Base-by-base conservation (phyloP, 1,140 invertebrate species). In the Liolophura sinensis region DNA sequence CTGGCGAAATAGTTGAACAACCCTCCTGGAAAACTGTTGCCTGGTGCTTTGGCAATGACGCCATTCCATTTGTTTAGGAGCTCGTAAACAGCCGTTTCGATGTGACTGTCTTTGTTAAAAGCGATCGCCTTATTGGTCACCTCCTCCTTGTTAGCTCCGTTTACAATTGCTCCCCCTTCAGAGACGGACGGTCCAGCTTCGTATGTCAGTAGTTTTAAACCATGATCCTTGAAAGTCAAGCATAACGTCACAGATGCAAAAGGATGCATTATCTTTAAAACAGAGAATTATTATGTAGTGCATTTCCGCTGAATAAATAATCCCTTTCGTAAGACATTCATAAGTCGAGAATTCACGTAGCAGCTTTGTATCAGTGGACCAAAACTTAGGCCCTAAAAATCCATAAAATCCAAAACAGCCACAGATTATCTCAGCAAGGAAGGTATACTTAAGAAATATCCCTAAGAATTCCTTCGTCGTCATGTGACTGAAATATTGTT, bases 1-100 rank as follows among this genome's bases (percentile, higher is more conserved):
- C 67, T 75, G 6, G 73, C 67, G 47, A 77, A 77, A 58, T 77
- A 77, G 62, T 77, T 77, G 62, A 77, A 77, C 7, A 77, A 31
- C 18, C 75, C 75, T 54, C 75, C 75, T 75, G 48, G 1, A 55
- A 60, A 47, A 31, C 25, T 56, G 40, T 70, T 75, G 47, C 62
- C 24, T 0, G 63, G 56, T 24, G 66, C 68, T 9, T 40, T 57
- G 1, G 47, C 60, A 6, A 71, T 70, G 51, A 69, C 24, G 18
- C 68, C 59, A 49, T 68, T 55, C 73, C 73, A 73, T 0, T 62
- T 51, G n/a, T 70, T 55, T 16, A 77, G 61, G 12, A 72, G 58
- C 12, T 71, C 70, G 16, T 50, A 24, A 12, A 74, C 66, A 6
- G 67, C 65, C 16, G 62, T 25, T 20, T 64, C 65, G 18, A 75